Evolutionary conservation across 2,888 invertebrate species (phyloP), one percentile per base, ranked within the genome.

Genomic region (Margaritifera margaritifera): DNA sequence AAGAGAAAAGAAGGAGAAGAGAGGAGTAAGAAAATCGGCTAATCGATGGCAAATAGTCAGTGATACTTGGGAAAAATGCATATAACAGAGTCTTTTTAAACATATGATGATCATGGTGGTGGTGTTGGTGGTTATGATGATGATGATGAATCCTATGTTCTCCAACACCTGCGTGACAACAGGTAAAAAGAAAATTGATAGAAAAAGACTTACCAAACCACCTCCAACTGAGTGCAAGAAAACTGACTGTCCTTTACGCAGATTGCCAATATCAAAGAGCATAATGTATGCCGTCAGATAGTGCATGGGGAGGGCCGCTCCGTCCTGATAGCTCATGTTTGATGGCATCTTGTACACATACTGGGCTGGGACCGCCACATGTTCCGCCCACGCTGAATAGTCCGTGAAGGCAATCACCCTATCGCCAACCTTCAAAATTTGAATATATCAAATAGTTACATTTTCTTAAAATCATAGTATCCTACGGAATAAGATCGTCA

Each of bases 141-240:
- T 42, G 15, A 15, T 42, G 15, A 42, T 42, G 42, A 42, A 42
- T 15, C 15, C 11, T 20, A 22, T 15, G 11, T 55, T 24, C 20
- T 20, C 24, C 2, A 24, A 15, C 8, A 55, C 24, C 8, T 55
- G n/a, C 24, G 53, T 55, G 20, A 55, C 4, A 55, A 55, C 15
- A 1, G 55, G 20, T n/a, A 18, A 55, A 4, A 22, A 55, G 15
- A 55, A 55, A 55, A 11, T 4, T 24, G n/a, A 42, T 18, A 6
- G n/a, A n/a, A n/a, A 42, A 42, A 53, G 50, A 93, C 95, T 83
- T 74, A 91, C 96, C 92, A 96, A 95, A 72, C 95, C 95, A 72
- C 96, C 96, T 52, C 95, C 96, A 82, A 95, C 95, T 52, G 95
- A 95, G 89, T 96, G 95, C 20, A 96, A 92, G 71, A 96, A 92